Evolutionary conservation across 2,113 vertebrate species (phyloP).

Genomic region (Lichenostomus cassidix): DNA sequence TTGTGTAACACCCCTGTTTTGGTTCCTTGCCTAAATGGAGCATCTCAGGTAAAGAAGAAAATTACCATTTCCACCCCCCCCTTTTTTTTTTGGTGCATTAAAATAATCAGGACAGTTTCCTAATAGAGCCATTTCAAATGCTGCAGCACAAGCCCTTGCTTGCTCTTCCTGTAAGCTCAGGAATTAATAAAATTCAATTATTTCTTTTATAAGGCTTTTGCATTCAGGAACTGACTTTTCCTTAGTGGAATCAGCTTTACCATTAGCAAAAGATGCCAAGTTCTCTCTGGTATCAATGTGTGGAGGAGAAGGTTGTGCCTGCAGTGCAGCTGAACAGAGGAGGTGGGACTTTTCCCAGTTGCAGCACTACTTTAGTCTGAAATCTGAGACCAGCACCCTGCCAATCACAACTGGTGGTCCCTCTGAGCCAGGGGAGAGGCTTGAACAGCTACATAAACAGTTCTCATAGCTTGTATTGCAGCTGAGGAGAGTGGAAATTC

Average conservation of each 20-base stretch:
- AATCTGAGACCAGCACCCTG: not conserved
- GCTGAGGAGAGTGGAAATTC: not conserved
- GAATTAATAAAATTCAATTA: not conserved
- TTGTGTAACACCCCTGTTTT: slow-evolving; percentile 56
- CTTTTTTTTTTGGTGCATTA: not conserved
- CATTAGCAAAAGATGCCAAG: not conserved
- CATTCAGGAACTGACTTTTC: not conserved
- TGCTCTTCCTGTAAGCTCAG: not conserved
- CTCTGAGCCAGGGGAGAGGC: not conserved
- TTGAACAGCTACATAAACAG: not conserved
- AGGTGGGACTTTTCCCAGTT: slow-evolving; percentile 11
- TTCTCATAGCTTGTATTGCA: not conserved
- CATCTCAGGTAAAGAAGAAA: slow-evolving; percentile 79
- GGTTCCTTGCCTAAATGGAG: slow-evolving; percentile 78
- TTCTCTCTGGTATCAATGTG: not conserved
- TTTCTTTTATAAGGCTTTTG: not conserved
- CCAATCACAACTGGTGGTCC: not conserved
- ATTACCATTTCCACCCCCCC: not conserved
- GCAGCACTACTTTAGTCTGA: slow-evolving; percentile 1
- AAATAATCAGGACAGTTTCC: not conserved
- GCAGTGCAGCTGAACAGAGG: not conserved
- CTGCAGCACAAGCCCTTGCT: not conserved
- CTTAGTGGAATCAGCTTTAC: not conserved
- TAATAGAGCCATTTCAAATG: not conserved
- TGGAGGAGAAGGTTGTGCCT: slow-evolving; percentile 16